Conservation (phyloP, 2,888 invertebrate genomes). For the Mythimna vitellina region DNA sequence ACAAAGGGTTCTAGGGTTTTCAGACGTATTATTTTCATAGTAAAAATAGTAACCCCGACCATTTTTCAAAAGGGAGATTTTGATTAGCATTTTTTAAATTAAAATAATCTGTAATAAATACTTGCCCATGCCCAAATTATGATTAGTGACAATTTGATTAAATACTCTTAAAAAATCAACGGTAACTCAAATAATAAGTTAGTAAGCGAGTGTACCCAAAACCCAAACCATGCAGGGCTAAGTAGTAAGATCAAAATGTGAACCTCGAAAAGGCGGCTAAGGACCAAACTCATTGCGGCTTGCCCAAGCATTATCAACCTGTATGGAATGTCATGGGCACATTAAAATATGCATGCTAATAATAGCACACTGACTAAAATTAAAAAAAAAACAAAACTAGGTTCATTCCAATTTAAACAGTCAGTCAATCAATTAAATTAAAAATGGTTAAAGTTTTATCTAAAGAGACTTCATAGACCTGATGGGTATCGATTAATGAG, state of each 20-base stretch:
- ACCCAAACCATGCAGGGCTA: slow-evolving; percentile 67
- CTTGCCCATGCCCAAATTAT: background rate
- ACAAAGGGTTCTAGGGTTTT: too few species aligned
- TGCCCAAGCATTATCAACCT: slow-evolving; percentile 72
- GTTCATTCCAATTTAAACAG: background rate
- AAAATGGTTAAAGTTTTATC: too few species aligned
- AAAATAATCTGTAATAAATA: too few species aligned
- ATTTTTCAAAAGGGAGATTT: too few species aligned
- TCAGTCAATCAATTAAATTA: too few species aligned
- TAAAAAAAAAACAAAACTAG: background rate
- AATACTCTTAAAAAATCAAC: slow-evolving; percentile 3
- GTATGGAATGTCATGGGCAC: slow-evolving; percentile 60
- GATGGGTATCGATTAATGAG: too few species aligned
- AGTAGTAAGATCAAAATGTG: slow-evolving; percentile 73
- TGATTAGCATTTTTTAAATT: too few species aligned
- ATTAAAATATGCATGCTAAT: slow-evolving; percentile 49
- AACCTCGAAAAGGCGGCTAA: slow-evolving; percentile 69
- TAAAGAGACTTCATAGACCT: too few species aligned
- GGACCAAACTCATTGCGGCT: slow-evolving; percentile 67
- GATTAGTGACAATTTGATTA: background rate
- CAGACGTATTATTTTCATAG: too few species aligned
- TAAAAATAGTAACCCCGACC: too few species aligned
- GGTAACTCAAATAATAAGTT: slow-evolving; percentile 20
- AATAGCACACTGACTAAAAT: slow-evolving; percentile 6
- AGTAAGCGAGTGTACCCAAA: slow-evolving; percentile 65